Evolutionary conservation across 2,113 vertebrate species (phyloP), one percentile per base, ranked within the genome.

Genomic region (Corynorhinus townsendii): DNA sequence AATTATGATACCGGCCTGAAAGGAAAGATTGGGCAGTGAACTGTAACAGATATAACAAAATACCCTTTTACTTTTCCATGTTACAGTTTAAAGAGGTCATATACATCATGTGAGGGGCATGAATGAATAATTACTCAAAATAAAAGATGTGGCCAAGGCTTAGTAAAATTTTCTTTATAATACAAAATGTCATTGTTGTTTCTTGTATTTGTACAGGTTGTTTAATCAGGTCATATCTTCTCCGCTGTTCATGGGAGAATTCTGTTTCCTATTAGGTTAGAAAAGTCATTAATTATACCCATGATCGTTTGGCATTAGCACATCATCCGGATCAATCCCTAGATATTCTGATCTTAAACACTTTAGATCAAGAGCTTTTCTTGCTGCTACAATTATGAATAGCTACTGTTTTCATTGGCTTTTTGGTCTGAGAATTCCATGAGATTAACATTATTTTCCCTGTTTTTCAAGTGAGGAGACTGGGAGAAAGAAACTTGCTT

Each of bases 381-480:
- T 75, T 89, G 68, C 26, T 38, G 8, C 15, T 45, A 86, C 35
- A 47, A 6, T 66, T 82, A n/a, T 8, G 6, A 72, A 49, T n/a
- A 93, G 22, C 33, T 86, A 35, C 54, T 62, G 8, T 30, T 77
- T 92, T 68, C 73, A 59, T 11, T 89, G 62, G 86, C 90, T 86
- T 96, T 85, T 77, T 5, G 11, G 7, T 72, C 62, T 75, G 38
- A 88, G 72, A 84, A 59, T 17, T 91, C 28, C 64, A 71, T 12
- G 24, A 54, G 19, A 56, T 95, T 86, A 96, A 40, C 33, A n/a
- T 69, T 64, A 56, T 92, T 82, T 93, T 82, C 28, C 56, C 62
- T 68, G 4, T 69, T 96, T 96, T 85, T 88, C 66, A 96, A 59
- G 86, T 79, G 75, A 91, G 66, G 43, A 92, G 26, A 69, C 2